Percentiles rank a stretch among this genome's conserved stretches.
Conservation (phyloP, 1,140 invertebrate species). For the Musca vetustissima region DNA sequence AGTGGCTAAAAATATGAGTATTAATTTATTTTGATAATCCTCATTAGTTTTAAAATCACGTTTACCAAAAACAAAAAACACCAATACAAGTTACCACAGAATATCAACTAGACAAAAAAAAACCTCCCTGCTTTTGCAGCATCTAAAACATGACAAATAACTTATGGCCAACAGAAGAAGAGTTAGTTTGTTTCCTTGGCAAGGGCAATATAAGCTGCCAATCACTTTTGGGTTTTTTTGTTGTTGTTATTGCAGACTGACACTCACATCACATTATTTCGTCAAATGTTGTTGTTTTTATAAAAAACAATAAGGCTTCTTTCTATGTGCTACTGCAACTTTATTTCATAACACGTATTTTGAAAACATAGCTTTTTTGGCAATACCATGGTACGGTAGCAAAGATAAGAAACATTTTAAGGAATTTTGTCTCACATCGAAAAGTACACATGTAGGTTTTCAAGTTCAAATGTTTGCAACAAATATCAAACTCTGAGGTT, state of each 20-base stretch:
- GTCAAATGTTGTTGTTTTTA: neutral
- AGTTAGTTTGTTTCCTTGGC: neutral
- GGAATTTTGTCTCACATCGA: conserved; percentile 19
- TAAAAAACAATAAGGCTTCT: neutral
- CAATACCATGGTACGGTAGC: neutral
- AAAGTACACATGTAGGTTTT: neutral
- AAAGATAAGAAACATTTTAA: neutral
- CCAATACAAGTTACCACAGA: too few species aligned
- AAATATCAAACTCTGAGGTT: neutral
- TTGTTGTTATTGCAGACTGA: neutral
- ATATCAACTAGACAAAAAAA: too few species aligned
- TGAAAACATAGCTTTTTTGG: neutral
- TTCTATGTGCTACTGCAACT: too few species aligned
- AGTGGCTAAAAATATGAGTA: too few species aligned
- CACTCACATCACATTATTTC: neutral
- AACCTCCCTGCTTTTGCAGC: too few species aligned
- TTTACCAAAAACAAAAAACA: neutral
- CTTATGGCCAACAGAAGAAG: neutral
- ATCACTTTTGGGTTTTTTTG: conserved; percentile 12
- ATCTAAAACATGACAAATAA: conserved; percentile 18
- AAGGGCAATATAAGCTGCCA: neutral
- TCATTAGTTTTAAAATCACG: conserved; percentile 21
- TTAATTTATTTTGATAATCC: conserved; percentile 19
- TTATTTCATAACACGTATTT: too few species aligned
- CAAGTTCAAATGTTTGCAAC: neutral